These are phyloP conservation scores for Nomada ruficornis DNA, from an alignment of 2,888 invertebrate genomes.

Conservation along the genomic window DNA sequence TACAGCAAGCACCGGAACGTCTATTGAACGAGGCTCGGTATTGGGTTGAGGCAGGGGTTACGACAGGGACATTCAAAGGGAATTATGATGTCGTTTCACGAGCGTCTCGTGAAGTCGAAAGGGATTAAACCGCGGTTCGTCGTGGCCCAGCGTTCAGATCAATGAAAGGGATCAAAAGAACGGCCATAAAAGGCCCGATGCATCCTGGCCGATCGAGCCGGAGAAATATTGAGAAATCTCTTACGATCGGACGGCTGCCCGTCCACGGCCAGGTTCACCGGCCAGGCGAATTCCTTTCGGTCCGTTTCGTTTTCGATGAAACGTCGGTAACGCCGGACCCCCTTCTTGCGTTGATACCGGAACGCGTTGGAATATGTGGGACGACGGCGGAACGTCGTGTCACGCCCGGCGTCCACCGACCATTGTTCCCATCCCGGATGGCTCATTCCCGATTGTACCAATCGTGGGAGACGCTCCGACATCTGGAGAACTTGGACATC, in stretches of 20 bases:
- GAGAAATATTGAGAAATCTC: slow-evolving; percentile 77
- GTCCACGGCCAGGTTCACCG: slow-evolving; percentile 11
- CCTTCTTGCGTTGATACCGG: slow-evolving; percentile 63
- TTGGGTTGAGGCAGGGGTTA: slow-evolving; percentile 49
- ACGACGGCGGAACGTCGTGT: slow-evolving; percentile 69
- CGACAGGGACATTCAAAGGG: slow-evolving; percentile 50
- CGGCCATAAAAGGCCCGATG: slow-evolving; percentile 54
- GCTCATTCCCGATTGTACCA: slow-evolving; percentile 67
- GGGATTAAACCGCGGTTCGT: slow-evolving; percentile 66
- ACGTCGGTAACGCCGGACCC: slow-evolving; percentile 75
- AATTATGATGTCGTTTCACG: slow-evolving; percentile 72
- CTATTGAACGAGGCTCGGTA: slow-evolving; percentile 1
- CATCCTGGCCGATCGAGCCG: slow-evolving; percentile 47
- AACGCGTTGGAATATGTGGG: slow-evolving; percentile 68
- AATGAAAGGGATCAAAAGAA: slow-evolving; percentile 62
- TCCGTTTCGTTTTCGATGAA: slow-evolving; percentile 72
- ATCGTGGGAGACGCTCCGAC: slow-evolving; percentile 57
- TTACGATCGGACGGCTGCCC: slow-evolving; percentile 59
- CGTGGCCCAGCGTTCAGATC: slow-evolving; percentile 43
- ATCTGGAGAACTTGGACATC: slow-evolving; percentile 47
- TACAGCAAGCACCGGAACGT: not conserved
- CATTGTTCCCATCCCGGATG: slow-evolving; percentile 69
- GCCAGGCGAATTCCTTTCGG: slow-evolving; percentile 63
- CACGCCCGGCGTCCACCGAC: slow-evolving; percentile 60
- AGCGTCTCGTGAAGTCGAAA: slow-evolving; percentile 56